Evolutionary conservation across 2,113 vertebrate genomes (phyloP).

Genomic region (Cricetomys ansorgei): DNA sequence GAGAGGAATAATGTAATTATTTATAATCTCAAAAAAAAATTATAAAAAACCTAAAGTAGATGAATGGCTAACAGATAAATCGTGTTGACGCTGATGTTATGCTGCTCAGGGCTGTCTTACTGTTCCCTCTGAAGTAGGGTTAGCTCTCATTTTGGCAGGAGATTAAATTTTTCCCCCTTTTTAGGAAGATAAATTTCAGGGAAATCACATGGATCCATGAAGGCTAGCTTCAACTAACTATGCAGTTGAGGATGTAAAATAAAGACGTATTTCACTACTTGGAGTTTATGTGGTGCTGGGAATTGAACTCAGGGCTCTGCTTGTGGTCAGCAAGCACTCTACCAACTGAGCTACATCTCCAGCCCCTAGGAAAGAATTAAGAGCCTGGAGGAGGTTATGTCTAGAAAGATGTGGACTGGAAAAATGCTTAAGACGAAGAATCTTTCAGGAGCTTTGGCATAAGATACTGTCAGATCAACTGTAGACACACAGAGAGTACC

Average conservation of each 20-base stretch:
- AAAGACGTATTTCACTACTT: background rate
- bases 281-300: background rate
- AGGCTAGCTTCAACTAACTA: background rate
- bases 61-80: background rate
- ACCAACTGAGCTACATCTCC: background rate
- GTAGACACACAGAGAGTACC: background rate
- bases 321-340: background rate
- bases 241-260: background rate
- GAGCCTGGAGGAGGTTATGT: background rate
- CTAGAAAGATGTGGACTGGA: background rate
- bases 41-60: background rate
- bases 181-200: background rate
- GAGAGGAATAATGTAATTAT: background rate
- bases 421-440: constrained; percentile 3
- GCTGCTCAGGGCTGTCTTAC: constrained; percentile 13
- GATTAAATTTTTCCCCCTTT: background rate
- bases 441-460: background rate
- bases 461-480: background rate
- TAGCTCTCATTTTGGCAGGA: background rate
- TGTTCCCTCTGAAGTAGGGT: constrained; percentile 53
- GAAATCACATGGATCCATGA: background rate
- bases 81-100: constrained; percentile 9
- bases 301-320: background rate
- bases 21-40: background rate
- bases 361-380: background rate